Percentiles rank a stretch among this genome's conserved stretches.
Evolutionary conservation across 2,113 vertebrate species (phyloP).

Genomic region (Xerus inauris): DNA sequence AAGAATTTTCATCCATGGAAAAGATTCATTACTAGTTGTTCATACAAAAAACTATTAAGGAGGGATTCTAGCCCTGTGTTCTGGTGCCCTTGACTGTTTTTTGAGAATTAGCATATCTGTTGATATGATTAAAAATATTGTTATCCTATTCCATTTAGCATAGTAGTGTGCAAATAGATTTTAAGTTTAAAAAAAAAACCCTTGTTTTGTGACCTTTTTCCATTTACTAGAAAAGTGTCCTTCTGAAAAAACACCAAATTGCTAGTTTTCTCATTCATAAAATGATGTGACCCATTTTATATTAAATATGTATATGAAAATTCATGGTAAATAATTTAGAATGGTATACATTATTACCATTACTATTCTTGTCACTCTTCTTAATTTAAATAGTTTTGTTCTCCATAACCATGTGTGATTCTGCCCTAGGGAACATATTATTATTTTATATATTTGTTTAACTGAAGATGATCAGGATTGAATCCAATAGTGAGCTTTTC

Average conservation of each 20-base stretch:
- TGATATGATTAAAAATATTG: neutral
- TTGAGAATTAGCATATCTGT: neutral
- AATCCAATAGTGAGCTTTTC: neutral
- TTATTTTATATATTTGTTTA: constrained; percentile 38
- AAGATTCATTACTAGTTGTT: neutral
- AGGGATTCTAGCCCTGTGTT: neutral
- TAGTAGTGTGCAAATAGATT: neutral
- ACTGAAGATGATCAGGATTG: neutral
- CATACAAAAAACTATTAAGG: neutral
- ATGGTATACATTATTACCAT: neutral
- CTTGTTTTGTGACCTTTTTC: neutral
- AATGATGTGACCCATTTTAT: neutral
- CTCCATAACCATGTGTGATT: neutral
- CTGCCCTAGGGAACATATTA: neutral
- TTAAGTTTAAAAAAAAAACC: neutral
- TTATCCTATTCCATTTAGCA: neutral
- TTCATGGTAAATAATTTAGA: neutral
- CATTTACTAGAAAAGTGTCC: neutral
- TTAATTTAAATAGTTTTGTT: neutral
- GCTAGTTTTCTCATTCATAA: neutral
- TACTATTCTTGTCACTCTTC: neutral
- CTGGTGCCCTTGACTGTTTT: neutral
- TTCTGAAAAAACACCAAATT: neutral
- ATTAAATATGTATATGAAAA: constrained; percentile 24
- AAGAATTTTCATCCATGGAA: neutral